Evolutionary conservation across 2,113 vertebrate species (phyloP).

Genomic region (Lipophrys pholis): DNA sequence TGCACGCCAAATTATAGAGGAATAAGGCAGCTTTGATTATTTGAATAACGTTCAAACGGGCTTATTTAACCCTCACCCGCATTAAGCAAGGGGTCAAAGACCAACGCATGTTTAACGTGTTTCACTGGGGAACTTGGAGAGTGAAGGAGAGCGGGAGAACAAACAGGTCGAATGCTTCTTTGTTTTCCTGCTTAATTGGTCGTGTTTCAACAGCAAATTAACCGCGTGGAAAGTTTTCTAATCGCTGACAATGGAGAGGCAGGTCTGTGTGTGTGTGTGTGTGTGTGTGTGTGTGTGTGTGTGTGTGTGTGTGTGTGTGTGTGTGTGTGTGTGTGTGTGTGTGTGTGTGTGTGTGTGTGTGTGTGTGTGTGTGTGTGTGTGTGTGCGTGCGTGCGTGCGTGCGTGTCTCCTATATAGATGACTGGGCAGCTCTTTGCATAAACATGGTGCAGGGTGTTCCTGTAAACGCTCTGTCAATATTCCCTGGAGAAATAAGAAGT

Average conservation of each 20-base stretch:
- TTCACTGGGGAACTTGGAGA: not conserved
- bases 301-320: constrained; percentile 23
- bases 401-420: not conserved
- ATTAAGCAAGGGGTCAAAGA: too few relatives aligned
- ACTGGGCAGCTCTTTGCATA: not conserved
- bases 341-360: constrained; percentile 27
- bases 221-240: constrained; percentile 64
- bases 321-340: not conserved
- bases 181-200: constrained; percentile 66
- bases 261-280: constrained; percentile 36
- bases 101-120: too few relatives aligned
- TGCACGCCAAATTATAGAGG: too few relatives aligned
- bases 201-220: constrained; percentile 63
- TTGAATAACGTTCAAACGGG: too few relatives aligned
- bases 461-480: constrained; percentile 28
- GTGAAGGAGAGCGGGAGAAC: constrained; percentile 9
- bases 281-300: constrained; percentile 16
- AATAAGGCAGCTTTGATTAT: too few relatives aligned
- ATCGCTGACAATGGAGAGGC: constrained; percentile 49
- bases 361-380: constrained; percentile 16
- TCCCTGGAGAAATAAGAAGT: constrained; percentile 28
- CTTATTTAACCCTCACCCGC: too few relatives aligned
- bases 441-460: constrained; percentile 16
- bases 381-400: not conserved
- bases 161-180: constrained; percentile 14